Conservation (phyloP, 1,140 invertebrate genomes). For the Aphidius ervi region DNA sequence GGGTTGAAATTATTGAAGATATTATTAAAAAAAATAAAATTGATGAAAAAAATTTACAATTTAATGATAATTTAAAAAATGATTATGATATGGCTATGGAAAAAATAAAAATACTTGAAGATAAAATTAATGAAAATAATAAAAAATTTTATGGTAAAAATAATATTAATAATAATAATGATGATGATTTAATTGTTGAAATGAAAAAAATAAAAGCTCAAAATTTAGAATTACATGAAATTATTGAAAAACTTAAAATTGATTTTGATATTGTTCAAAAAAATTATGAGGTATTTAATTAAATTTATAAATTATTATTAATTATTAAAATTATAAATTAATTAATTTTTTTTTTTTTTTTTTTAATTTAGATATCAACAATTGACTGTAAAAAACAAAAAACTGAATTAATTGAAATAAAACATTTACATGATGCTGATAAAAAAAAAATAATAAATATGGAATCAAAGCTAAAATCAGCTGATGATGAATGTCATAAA, state of each 20-base stretch:
- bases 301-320: slow-evolving; percentile 14
- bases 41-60: slow-evolving; percentile 6
- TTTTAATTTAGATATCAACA: slow-evolving; percentile 26
- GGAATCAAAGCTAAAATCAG: slow-evolving; percentile 34
- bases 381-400: slow-evolving; percentile 27
- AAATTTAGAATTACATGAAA: slow-evolving; percentile 32
- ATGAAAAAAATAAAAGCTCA: not conserved
- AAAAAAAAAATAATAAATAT: slow-evolving; percentile 33
- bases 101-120: slow-evolving; percentile 23
- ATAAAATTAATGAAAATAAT: slow-evolving; percentile 16
- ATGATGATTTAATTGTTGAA: not conserved
- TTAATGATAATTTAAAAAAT: slow-evolving; percentile 11
- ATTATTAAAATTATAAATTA: slow-evolving; percentile 6
- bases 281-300: slow-evolving; percentile 35
- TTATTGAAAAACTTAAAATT: slow-evolving; percentile 29
- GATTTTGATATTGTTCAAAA: slow-evolving; percentile 13
- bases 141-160: not conserved
- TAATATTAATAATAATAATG: not conserved
- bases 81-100: slow-evolving; percentile 25
- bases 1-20: slow-evolving; percentile 12
- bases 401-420: slow-evolving; percentile 20
- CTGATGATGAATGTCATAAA: slow-evolving; percentile 27
- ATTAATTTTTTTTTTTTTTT: slow-evolving; percentile 14
- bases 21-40: slow-evolving; percentile 4
- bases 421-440: slow-evolving; percentile 30